Conservation (phyloP, 2,797 vertebrate genomes). For the Antennarius maculatus region DNA sequence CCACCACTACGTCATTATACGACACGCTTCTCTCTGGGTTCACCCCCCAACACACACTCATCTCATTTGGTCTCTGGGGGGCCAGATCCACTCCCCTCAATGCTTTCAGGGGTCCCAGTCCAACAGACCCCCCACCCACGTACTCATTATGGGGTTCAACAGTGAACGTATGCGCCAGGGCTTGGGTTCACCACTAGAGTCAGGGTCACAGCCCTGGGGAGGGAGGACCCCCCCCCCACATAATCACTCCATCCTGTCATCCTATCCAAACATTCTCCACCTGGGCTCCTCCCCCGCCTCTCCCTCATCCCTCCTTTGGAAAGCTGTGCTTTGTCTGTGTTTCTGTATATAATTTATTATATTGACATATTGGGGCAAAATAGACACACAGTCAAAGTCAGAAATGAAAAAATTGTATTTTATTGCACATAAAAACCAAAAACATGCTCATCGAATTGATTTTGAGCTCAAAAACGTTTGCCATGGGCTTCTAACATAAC, state of each 20-base stretch:
- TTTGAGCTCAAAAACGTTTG: no score
- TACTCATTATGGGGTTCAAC: constrained; percentile 55
- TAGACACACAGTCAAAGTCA: no score
- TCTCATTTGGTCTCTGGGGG: constrained; percentile 30
- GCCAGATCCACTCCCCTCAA: constrained; percentile 22
- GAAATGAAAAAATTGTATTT: no score
- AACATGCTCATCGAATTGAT: no score
- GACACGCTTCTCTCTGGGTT: constrained; percentile 15
- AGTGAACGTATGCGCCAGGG: constrained; percentile 7
- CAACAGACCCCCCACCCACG: constrained; percentile 29
- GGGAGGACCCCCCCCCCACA: constrained; percentile 23
- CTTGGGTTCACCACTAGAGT: constrained; percentile 54
- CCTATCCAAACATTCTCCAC: constrained; percentile 16
- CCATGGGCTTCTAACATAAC: no score
- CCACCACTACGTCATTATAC: constrained; percentile 24
- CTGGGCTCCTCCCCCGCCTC: constrained; percentile 4
- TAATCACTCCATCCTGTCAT: constrained; percentile 37
- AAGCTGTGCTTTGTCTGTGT: constrained; percentile 8
- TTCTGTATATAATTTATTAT: neutral
- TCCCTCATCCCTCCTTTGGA: neutral
- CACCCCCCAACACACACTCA: constrained; percentile 8
- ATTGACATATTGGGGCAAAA: no score
- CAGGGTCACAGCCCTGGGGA: constrained; percentile 63
- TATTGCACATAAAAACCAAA: no score
- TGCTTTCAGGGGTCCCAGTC: constrained; percentile 34